Conservation (phyloP, 2,113 vertebrate species). For the Spea multiplicata region DNA sequence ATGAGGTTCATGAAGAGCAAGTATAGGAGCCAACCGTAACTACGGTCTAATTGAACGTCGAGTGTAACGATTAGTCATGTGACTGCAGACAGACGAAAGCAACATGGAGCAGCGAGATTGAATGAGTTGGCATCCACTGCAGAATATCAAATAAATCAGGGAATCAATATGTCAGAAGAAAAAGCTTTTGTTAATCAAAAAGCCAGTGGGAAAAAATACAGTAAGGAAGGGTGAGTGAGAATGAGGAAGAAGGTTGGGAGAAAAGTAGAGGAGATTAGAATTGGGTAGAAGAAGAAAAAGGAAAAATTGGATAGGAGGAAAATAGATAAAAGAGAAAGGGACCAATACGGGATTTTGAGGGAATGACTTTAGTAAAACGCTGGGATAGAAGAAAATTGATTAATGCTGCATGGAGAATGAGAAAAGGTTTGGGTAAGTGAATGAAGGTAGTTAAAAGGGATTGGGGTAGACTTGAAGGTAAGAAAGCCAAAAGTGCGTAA, state of each 20-base stretch:
- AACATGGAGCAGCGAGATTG: background rate
- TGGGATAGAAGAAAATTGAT: too few relatives aligned
- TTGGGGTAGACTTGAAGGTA: too few relatives aligned
- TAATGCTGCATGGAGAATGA: too few relatives aligned
- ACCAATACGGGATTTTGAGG: too few relatives aligned
- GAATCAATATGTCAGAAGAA: conserved; percentile 35
- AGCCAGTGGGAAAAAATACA: background rate
- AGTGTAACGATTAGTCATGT: background rate
- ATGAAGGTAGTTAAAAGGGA: too few relatives aligned
- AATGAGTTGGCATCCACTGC: background rate
- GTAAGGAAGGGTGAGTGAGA: background rate
- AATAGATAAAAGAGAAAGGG: background rate
- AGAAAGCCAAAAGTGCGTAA: too few relatives aligned
- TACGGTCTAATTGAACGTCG: too few relatives aligned
- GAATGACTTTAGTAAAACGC: too few relatives aligned
- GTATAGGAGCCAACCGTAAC: too few relatives aligned
- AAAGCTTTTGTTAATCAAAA: conserved; percentile 42
- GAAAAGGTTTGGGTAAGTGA: too few relatives aligned
- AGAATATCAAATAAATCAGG: conserved; percentile 21
- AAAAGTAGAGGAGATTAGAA: too few relatives aligned
- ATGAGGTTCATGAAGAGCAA: too few relatives aligned
- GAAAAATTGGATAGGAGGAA: background rate
- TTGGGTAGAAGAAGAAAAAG: background rate
- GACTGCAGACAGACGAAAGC: background rate
- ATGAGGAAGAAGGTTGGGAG: background rate